Base-by-base conservation (phyloP, 2,113 vertebrate species). In the Nibea coibor region DNA sequence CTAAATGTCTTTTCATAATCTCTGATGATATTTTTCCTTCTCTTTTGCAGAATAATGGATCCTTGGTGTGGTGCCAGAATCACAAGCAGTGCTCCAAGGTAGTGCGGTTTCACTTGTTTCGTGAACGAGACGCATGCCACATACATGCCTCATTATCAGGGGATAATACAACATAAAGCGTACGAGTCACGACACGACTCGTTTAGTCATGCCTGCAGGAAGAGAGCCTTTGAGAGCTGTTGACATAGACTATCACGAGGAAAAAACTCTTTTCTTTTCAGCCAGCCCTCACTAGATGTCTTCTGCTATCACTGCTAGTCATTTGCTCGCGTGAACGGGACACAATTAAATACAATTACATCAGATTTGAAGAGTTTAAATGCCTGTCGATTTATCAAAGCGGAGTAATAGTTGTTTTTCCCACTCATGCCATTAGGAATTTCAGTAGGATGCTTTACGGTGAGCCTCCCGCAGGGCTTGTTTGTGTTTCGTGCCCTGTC, bases 71-170 rank as follows among this genome's bases (percentile, higher is more conserved):
- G 98, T 99, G 98, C 92, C 97, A 97, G 95, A 98, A 96, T 95
- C 97, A 99, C 93, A 99, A 98, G 92, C 97, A 99, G 39, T 99
- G 98, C 95, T 98, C 97, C 75, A 98, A 98, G 97, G 98, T 99
- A 97, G 86, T 76, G 81, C 74, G 51, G 65, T 88, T 88, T 80
- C 62, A 68, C 53, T 74, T 88, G 74, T 82, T 76, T 81, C 87
- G 81, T 68, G 63, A 87, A 70, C 53, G 74, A 87, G 51, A 75
- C 76, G 31, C 81, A 88, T 84, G 82, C 83, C 86, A 80, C 81
- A 77, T 83, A 77, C 83, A 80, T 68, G 82, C 61, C 85, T 87
- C 83, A 79, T 90, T 92, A 92, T 92, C 79, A 61, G 75, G 50
- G 70, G 66, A 88, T 90, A 91, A 89, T 87, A 67, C 85, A 63